A percentile compares a stretch with the other conserved stretches of the same genome.
phyloP scores from a whole-genome alignment of 2,113 vertebrate species.

The Pundamilia nyererei region DNA sequence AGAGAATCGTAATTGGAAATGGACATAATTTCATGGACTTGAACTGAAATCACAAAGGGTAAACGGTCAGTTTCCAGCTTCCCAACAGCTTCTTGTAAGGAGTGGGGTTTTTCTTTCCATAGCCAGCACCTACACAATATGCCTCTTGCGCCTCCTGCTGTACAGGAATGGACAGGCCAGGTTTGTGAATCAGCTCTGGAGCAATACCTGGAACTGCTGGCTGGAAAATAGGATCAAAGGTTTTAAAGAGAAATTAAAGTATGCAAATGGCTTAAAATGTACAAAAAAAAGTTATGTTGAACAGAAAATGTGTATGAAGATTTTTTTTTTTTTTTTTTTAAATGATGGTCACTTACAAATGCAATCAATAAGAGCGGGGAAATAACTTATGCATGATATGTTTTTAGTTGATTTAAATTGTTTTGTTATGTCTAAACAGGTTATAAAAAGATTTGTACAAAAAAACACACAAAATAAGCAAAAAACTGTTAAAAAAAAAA shows the following conservation, averaged over 20 bases:
- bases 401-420: too few relatives aligned
- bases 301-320: constrained; percentile 33
- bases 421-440: too few relatives aligned
- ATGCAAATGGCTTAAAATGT: constrained; percentile 44
- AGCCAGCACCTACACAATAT: constrained; percentile 36
- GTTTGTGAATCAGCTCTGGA: constrained; percentile 43
- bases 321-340: constrained; percentile 16
- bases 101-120: constrained; percentile 26
- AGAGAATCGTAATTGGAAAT: constrained; percentile 24
- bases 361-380: too few relatives aligned
- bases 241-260: constrained; percentile 24
- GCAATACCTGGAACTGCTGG: constrained; percentile 55
- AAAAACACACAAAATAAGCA: too few relatives aligned
- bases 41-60: constrained; percentile 55
- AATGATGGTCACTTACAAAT: too few relatives aligned
- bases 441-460: too few relatives aligned
- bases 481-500: too few relatives aligned
- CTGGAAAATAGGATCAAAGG: constrained; percentile 41
- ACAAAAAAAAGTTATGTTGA: constrained; percentile 47
- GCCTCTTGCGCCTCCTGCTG: constrained; percentile 55
- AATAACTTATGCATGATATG: too few relatives aligned
- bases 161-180: constrained; percentile 50
- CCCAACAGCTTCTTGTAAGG: constrained; percentile 40
- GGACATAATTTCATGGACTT: constrained; percentile 50
- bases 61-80: constrained; percentile 33